Evolutionary conservation across 2,888 invertebrate species (phyloP), one percentile per base, ranked within the genome.

Genomic region (Corbicula japonica): DNA sequence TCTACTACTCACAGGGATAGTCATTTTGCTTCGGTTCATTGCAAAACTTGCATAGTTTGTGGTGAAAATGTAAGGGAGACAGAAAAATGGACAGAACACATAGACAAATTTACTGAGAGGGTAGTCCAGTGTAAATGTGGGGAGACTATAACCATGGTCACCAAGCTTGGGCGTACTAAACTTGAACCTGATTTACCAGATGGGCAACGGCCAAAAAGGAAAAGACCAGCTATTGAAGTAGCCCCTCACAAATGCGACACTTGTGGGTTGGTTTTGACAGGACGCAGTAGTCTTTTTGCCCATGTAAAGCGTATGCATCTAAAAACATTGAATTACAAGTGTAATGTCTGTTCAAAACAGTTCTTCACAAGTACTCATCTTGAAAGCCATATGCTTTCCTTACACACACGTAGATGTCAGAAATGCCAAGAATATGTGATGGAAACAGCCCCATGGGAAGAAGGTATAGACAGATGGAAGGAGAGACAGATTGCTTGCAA

Each of bases 401-500:
- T 74, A 8, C 74, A 74, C 30, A 66, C 68, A 26, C 44, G 60
- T 18, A 56, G 54, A 41, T 74, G 74, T 28, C 46, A 58, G 21
- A 28, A 41, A 18, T 74, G 74, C 38, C 35, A 58, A 8, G 52
- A 58, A 8, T 68, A 66, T 68, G 66, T 74, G 2, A 54, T 74
- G 38, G 74, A 74, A 34, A 50, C 66, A n/a, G 61, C 54, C 21
- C 74, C 61, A 23, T 74, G 74, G 74, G 15, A 30, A 5, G 38
- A 58, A 26, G 46, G 32, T 18, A 61, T 68, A 52, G 74, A 74
- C 46, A 58, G 60, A 41, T 38, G 35, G 28, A n/a, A 38, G 1
- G 56, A 50, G n/a, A 52, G 74, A 48, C 41, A 26, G 21, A 28
- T 74, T n/a, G n/a, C 32, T n/a, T 74, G 74, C 34, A 61, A 58